phyloP scores from a whole-genome alignment of 2,888 invertebrate genomes.

The Hydrotaea cyrtoneurina region DNA sequence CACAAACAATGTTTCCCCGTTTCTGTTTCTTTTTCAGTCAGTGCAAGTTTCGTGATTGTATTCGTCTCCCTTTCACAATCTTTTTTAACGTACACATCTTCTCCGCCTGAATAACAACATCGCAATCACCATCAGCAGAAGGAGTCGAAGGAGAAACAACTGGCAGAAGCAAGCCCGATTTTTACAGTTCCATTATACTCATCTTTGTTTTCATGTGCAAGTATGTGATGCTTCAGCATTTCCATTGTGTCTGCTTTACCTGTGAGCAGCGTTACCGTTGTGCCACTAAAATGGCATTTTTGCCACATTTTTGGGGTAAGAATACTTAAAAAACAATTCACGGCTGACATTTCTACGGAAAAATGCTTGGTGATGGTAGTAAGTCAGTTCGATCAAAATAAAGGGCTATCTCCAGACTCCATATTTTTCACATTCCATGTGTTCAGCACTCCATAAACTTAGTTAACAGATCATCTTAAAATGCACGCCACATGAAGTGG shows the following conservation, averaged over 20 bases:
- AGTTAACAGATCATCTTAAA: too few species aligned
- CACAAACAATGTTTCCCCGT: background rate
- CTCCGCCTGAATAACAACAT: conserved; percentile 11
- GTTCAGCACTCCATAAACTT: too few species aligned
- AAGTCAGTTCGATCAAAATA: too few species aligned
- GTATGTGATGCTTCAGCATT: background rate
- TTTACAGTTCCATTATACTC: conserved; percentile 32
- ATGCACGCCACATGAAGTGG: too few species aligned
- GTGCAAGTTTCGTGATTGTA: background rate
- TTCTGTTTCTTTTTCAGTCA: conserved; percentile 6
- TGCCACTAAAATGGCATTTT: too few species aligned
- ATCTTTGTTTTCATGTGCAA: conserved; percentile 31
- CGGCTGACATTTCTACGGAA: too few species aligned
- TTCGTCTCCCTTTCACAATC: conserved; percentile 9
- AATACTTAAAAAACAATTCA: too few species aligned
- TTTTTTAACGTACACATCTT: background rate
- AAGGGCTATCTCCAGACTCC: too few species aligned
- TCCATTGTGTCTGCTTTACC: background rate
- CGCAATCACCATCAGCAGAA: background rate
- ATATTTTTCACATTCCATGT: too few species aligned
- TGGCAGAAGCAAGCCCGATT: conserved; percentile 33
- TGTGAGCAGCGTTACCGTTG: too few species aligned
- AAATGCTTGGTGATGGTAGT: too few species aligned
- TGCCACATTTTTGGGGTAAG: too few species aligned
- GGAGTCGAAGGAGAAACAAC: conserved; percentile 3